Base-by-base conservation (phyloP, 2,797 vertebrate species). In the Onychomys arenicola region DNA sequence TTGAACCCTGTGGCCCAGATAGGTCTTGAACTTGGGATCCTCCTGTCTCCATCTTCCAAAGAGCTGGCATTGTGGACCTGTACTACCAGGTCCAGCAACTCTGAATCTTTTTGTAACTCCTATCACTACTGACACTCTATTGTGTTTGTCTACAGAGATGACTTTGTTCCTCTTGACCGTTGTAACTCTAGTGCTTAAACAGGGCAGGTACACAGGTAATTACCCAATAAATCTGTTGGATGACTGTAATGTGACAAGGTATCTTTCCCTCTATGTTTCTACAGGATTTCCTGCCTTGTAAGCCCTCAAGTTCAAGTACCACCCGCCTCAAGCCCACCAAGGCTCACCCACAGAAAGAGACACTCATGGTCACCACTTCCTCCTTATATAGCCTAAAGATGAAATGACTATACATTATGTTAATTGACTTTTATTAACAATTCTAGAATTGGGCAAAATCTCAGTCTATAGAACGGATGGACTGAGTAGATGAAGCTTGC, bases 171-270 rank as follows among this genome's bases (percentile, higher is more conserved):
- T 83, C 69, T 81, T 89, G 57, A 89, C 14, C 0, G 1, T 34
- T 91, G 46, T 40, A 61, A 43, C 49, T 63, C 75, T 46, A 40
- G 40, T 37, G 32, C 61, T 63, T 63, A 91, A 88, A 89, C 65
- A 82, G 8, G 32, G 52, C 61, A 19, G 8, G 49, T 29, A n/a
- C 13, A 52, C 19, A 75, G 81, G 71, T 34, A 94, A 55, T 57
- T 77, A 75, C 67, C 67, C 78, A 83, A 61, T 87, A 95, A 95
- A 95, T 65, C 19, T 89, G 69, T 43, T 59, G 69, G 94, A 92
- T 59, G 49, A 92, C 69, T 91, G n/a, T 76, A 89, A 71, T 69
- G 73, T 92, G 92, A 95, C 94, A 97, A 90, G 67, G 29, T 61
- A 34, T 80, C 59, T 67, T 75, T 96, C 95, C 67, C 95, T 95